Evolutionary conservation across 2,797 vertebrate species (phyloP), one percentile per base, ranked within the genome.

Genomic region (Brotula barbata): DNA sequence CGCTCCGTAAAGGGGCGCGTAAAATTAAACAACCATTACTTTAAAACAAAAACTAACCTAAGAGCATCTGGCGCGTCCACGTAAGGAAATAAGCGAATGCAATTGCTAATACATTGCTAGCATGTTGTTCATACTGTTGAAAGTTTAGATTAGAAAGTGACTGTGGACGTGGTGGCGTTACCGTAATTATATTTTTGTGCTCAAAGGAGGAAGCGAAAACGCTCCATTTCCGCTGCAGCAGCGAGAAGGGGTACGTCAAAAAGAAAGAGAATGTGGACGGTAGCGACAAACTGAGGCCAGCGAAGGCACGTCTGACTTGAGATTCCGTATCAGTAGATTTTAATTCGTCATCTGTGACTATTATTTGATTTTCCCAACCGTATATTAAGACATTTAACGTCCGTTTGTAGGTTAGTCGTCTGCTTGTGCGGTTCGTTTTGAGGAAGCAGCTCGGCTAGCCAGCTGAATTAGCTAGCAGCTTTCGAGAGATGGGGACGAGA

Each of bases 401-500:
- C 67, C 31, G 73, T 71, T 77, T 80, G 25, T 45, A 77, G 82
- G 71, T 80, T 15, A 48, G 17, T 62, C 44, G 58, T 20, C 44
- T 54, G 40, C 65, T 48, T 60, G 40, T 23, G 58, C 4, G 57
- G 48, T 70, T 78, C 51, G 46, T 19, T 62, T 75, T 58, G 60
- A 79, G 81, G 84, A 83, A 83, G 64, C 77, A 52, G 59, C 49
- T 63, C 59, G 54, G 73, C 75, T 71, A 69, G 61, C 68, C 69
- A 49, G 76, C 70, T 51, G 59, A 49, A 58, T 60, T 62, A 73
- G 58, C 41, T 54, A 47, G 76, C 48, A 47, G 76, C 48, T 73
- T 7, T 74, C 44, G 19, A 66, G 87, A 75, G 60, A 93, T 93
- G 92, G 92, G 92, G 57, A 90, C 90, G 11, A 87, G 89, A 86